phyloP scores from a whole-genome alignment of 2,113 vertebrate species.

The Stegostoma tigrinum region DNA sequence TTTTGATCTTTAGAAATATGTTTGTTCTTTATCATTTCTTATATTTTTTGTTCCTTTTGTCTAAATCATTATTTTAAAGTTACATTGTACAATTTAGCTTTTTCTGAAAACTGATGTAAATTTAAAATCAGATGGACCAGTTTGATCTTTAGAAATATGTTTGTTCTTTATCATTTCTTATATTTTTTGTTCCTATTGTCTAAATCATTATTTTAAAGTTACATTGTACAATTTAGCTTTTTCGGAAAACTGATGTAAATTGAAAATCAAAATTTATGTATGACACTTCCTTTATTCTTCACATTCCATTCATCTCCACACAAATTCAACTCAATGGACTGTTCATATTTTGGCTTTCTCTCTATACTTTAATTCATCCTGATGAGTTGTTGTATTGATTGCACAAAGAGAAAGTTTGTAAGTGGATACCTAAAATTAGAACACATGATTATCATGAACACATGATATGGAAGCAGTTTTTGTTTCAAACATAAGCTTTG shows the following conservation, averaged over 20 bases:
- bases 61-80: background rate
- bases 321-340: conserved; percentile 9
- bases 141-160: background rate
- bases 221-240: background rate
- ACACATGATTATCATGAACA: background rate
- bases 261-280: background rate
- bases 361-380: background rate
- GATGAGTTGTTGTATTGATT: background rate
- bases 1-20: background rate
- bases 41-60: background rate
- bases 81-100: background rate
- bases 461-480: conserved; percentile 14
- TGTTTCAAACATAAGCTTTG: background rate
- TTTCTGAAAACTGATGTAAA: background rate
- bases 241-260: background rate
- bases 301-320: background rate
- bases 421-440: conserved; percentile 11
- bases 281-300: no score
- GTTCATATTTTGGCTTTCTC: background rate
- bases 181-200: background rate
- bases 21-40: background rate
- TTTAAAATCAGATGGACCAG: background rate
- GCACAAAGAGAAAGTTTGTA: background rate
- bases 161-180: background rate
- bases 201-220: background rate